Evolutionary conservation across 2,797 vertebrate species (phyloP).

Genomic region (Trachurus trachurus): DNA sequence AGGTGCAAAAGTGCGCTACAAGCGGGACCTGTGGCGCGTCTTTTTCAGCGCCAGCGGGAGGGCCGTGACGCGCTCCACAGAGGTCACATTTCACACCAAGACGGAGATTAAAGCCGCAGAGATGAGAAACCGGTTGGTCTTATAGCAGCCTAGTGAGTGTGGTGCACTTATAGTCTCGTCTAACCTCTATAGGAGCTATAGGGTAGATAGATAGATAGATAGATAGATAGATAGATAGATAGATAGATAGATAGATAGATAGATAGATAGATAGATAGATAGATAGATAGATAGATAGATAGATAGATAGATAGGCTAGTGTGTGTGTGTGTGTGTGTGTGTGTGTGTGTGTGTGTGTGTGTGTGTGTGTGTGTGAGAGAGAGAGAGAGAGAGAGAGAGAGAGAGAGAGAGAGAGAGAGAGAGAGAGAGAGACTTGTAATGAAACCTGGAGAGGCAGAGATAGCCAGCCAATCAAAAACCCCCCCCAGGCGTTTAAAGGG

Average conservation of each 20-base stretch:
- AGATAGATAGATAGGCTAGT: neutral
- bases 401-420: conserved; percentile 7
- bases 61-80: conserved; percentile 41
- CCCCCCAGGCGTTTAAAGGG: conserved; percentile 82
- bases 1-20: conserved; percentile 40
- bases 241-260: neutral
- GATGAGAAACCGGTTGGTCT: conserved; percentile 19
- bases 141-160: neutral
- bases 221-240: too few species aligned
- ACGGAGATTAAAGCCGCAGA: conserved; percentile 42
- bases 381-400: conserved; percentile 3
- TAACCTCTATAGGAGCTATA: neutral
- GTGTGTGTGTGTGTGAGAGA: too few species aligned
- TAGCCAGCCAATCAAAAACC: conserved; percentile 84
- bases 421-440: neutral
- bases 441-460: conserved; percentile 51
- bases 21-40: conserved; percentile 84
- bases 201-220: neutral
- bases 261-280: neutral
- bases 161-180: neutral
- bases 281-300: conserved; percentile 1
- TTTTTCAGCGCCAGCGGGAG: conserved; percentile 49
- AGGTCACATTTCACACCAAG: conserved; percentile 66
- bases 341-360: too few species aligned
- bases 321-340: too few species aligned